Percentiles rank a stretch among this genome's conserved stretches.
Conservation (phyloP, 2,888 invertebrate species). For the Napeogenes inachia region DNA sequence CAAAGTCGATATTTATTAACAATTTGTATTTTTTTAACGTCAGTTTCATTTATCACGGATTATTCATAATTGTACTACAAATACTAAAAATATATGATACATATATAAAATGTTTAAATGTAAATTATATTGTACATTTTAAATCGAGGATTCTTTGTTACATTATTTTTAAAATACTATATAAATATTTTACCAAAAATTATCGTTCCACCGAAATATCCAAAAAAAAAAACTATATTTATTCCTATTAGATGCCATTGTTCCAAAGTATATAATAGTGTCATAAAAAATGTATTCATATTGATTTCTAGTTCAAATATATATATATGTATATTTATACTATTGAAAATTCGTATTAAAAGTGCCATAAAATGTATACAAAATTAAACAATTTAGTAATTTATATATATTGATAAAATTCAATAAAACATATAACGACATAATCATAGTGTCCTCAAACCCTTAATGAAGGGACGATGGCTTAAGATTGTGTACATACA, state of each 20-base stretch:
- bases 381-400: background rate
- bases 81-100: no score
- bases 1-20: no score
- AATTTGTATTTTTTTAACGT: no score
- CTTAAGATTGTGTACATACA: background rate
- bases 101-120: no score
- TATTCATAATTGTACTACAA: no score
- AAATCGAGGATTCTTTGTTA: no score
- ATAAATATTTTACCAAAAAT: constrained; percentile 2
- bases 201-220: background rate
- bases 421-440: no score
- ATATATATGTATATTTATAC: no score
- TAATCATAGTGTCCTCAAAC: background rate
- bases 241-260: background rate
- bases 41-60: no score
- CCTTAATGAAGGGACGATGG: background rate
- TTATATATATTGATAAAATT: background rate
- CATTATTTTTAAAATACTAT: background rate
- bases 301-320: no score
- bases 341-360: background rate
- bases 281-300: background rate
- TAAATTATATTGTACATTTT: no score
- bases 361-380: constrained; percentile 1
- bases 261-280: background rate
- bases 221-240: background rate